Conservation (phyloP, 2,888 invertebrate species). For the Ecdyonurus torrentis region DNA sequence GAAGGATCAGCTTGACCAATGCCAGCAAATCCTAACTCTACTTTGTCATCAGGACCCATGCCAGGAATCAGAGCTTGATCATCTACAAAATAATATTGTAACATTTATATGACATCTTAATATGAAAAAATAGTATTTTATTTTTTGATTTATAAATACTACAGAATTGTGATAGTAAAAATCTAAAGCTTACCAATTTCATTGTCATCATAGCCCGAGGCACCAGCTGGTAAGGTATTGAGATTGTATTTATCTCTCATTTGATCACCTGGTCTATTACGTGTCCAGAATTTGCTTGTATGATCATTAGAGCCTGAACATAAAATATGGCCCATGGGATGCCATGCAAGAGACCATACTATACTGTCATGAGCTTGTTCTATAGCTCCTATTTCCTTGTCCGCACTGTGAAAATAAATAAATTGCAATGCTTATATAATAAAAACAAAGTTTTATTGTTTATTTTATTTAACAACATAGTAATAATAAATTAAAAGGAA, state of each 20-base stretch:
- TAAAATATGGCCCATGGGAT: conserved; percentile 89
- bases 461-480: too few species aligned
- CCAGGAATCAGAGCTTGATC: conserved; percentile 79
- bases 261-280: conserved; percentile 94
- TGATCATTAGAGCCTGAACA: conserved; percentile 99
- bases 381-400: conserved; percentile 95
- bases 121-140: too few species aligned
- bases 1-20: conserved; percentile 24
- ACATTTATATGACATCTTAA: too few species aligned
- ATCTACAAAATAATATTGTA: conserved; percentile 37
- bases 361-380: conserved; percentile 99
- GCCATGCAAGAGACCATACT: conserved; percentile 99
- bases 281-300: conserved; percentile 97
- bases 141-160: too few species aligned
- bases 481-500: too few species aligned
- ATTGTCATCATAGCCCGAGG: conserved; percentile 50
- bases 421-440: too few species aligned
- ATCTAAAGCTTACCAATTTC: conserved; percentile 36
- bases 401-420: too few species aligned
- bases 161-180: neutral
- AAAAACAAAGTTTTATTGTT: too few species aligned
- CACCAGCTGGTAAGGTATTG: conserved; percentile 75
- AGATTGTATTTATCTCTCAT: conserved; percentile 97
- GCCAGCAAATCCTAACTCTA: conserved; percentile 34
- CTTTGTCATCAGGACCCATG: conserved; percentile 95